Conservation (phyloP, 2,888 invertebrate species). For the Baronia brevicornis region DNA sequence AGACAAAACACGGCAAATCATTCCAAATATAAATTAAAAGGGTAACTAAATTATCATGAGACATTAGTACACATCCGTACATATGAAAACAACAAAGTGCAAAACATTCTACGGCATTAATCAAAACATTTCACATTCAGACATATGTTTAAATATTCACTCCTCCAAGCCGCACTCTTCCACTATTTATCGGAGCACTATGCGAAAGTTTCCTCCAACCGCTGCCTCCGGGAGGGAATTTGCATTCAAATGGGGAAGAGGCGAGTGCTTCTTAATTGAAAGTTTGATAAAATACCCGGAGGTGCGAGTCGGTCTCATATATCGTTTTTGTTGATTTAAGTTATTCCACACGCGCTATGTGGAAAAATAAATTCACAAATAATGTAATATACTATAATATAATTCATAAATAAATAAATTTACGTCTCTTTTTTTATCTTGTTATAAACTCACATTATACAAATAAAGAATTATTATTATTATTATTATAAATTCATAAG, state of each 20-base stretch:
- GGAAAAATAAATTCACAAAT: no score
- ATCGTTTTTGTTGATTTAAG: slow-evolving; percentile 11
- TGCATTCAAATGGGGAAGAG: slow-evolving; percentile 63
- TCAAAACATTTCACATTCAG: slow-evolving; percentile 9
- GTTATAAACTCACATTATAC: no score
- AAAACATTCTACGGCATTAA: slow-evolving; percentile 7
- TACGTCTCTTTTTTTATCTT: no score
- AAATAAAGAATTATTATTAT: no score
- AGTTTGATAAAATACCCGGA: slow-evolving; percentile 48
- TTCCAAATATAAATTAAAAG: no score
- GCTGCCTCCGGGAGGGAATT: slow-evolving; percentile 34
- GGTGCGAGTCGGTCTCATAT: slow-evolving; percentile 18
- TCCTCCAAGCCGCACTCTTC: slow-evolving; percentile 19
- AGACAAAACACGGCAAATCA: no score
- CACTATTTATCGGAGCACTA: slow-evolving; percentile 35
- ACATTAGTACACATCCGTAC: no score
- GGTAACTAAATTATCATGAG: no score
- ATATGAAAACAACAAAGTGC: slow-evolving; percentile 2
- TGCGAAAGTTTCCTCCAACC: slow-evolving; percentile 32
- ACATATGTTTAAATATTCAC: slow-evolving; percentile 9
- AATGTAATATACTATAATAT: no score
- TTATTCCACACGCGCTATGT: slow-evolving; percentile 9
- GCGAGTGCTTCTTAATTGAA: slow-evolving; percentile 57
- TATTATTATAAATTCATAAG: no score
- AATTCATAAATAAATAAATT: no score